Conservation (phyloP, 1,140 invertebrate genomes). For the Lysiphlebus fabarum region DNA sequence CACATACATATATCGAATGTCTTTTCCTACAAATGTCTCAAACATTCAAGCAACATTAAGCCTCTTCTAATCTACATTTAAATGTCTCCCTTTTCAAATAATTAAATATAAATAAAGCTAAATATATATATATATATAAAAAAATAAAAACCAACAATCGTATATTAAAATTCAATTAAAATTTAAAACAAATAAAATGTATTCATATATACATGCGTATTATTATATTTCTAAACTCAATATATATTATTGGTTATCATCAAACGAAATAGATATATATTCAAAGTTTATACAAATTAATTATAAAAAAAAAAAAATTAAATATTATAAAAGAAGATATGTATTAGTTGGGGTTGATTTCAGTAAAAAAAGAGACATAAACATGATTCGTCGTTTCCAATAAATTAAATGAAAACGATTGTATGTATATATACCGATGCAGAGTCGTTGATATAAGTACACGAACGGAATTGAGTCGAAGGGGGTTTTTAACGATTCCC, state of each 20-base stretch:
- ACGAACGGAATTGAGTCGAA: constrained; percentile 45
- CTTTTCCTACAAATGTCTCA: constrained; percentile 26
- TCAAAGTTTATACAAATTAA: no score
- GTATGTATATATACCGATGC: constrained; percentile 35
- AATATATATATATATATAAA: background rate
- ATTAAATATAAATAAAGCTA: background rate
- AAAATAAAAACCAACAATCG: background rate
- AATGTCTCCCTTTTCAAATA: background rate
- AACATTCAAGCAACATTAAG: constrained; percentile 47
- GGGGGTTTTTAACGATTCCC: constrained; percentile 26
- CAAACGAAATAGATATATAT: no score
- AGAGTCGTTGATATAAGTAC: constrained; percentile 45
- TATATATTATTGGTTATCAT: no score
- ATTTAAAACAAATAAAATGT: no score
- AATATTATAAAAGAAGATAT: no score
- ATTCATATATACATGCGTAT: no score
- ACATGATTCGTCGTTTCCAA: constrained; percentile 33
- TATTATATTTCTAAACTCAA: no score
- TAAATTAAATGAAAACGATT: constrained; percentile 48
- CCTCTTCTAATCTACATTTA: constrained; percentile 46
- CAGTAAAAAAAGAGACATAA: constrained; percentile 12
- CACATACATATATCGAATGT: constrained; percentile 16
- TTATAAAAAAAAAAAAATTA: no score
- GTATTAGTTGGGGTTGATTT: no score
- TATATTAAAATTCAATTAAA: no score